Evolutionary conservation across 1,140 invertebrate species (phyloP), one percentile per base, ranked within the genome.

Genomic region (Penaeus indicus): DNA sequence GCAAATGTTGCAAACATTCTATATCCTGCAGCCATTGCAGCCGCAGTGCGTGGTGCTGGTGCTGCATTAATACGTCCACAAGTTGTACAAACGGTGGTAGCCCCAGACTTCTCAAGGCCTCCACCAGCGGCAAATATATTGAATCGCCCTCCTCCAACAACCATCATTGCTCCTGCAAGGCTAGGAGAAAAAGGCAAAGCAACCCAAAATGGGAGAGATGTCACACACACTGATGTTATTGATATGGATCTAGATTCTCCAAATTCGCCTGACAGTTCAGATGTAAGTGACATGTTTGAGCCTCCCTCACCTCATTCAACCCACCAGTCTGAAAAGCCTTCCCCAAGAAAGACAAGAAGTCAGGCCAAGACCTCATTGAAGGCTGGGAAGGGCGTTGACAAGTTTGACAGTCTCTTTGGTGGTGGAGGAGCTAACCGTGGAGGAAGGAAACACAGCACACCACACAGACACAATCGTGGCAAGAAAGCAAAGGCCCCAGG

Each of bases 281-380:
- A 97, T 92, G 97, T 96, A 91, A 96, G 97, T 91, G 97, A 97
- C 92, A 94, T 97, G 63, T 97, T 97, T 93, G 96, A 97, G 93
- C 96, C 97, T 47, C 96, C 91, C 10, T 90, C 90, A n/a, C 89
- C 90, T 60, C 90, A 85, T 67, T 82, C 96, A 72, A 91, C 89
- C 42, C 80, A 86, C 22, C 85, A 89, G 54, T 86, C 85, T 38
- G 60, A 91, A 60, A 90, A 89, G 54, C 77, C 91, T 87, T 86
- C 67, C 61, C 86, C 78, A 22, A 72, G 82, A 27, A 90, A 90
- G 42, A 67, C 64, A 32, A 79, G 80, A 83, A 88, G 75, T 54
- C 89, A 85, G 72, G 72, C 80, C 16, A 89, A 80, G 63, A 63
- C 86, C 21, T 60, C 83, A 18, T 32, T 84, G 32, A 90, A 88